phyloP scores from a whole-genome alignment of 2,113 vertebrate genomes.

The Hippocampus guttulatus region DNA sequence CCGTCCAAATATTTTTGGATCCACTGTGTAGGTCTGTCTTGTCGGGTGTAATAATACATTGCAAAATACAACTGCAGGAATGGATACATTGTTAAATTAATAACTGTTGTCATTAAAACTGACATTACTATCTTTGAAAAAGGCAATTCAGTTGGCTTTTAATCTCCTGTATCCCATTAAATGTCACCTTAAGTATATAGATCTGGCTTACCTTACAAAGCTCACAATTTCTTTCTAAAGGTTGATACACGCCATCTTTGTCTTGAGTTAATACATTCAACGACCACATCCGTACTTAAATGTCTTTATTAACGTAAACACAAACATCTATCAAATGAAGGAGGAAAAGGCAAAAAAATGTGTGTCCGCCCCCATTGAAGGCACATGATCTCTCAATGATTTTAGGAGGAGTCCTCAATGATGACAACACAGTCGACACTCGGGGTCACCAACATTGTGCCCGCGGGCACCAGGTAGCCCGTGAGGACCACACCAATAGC shows the following conservation, averaged over 20 bases:
- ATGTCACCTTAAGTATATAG: neutral
- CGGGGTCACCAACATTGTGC: too few species aligned
- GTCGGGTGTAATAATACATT: too few species aligned
- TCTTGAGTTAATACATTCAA: neutral
- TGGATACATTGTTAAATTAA: neutral
- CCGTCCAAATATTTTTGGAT: neutral
- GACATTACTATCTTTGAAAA: neutral
- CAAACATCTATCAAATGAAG: conserved; percentile 35
- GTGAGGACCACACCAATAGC: too few species aligned
- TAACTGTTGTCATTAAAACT: neutral
- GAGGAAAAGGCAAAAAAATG: conserved; percentile 44
- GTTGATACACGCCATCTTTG: neutral
- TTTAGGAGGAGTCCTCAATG: neutral
- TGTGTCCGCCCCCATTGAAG: conserved; percentile 39
- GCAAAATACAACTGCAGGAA: neutral
- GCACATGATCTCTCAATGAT: conserved; percentile 45
- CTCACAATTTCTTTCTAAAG: neutral
- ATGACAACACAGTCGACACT: neutral
- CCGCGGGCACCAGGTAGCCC: too few species aligned
- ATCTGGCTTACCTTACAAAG: too few species aligned
- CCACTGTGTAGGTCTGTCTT: neutral
- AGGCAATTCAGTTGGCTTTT: neutral
- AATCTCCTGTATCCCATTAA: neutral
- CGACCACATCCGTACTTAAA: conserved; percentile 36
- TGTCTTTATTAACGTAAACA: conserved; percentile 62